A percentile compares a stretch with the other conserved stretches of the same genome.
Conservation (phyloP, 2,888 invertebrate genomes). For the Augochlorella aurata region DNA sequence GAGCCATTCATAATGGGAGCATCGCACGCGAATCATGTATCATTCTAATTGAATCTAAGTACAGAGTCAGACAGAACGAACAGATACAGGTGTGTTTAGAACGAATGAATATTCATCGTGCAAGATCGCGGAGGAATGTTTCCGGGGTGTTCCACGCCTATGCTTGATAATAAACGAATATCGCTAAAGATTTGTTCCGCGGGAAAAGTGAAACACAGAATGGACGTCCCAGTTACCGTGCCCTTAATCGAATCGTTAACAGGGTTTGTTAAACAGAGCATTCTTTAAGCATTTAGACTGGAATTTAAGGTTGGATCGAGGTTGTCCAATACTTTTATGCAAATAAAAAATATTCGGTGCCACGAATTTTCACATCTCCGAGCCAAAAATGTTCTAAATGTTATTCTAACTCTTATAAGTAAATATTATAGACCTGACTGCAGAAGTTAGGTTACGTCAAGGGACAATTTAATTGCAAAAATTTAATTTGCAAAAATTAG, state of each 20-base stretch:
- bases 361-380: too few relatives aligned
- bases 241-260: too few relatives aligned
- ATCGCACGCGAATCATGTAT: slow-evolving; percentile 76
- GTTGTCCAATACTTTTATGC: too few relatives aligned
- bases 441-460: too few relatives aligned
- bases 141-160: slow-evolving; percentile 69
- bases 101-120: slow-evolving; percentile 76
- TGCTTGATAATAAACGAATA: slow-evolving; percentile 73
- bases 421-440: too few relatives aligned
- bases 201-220: slow-evolving; percentile 64
- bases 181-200: slow-evolving; percentile 71
- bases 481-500: neutral
- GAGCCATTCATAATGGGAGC: slow-evolving; percentile 70
- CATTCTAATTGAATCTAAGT: slow-evolving; percentile 78
- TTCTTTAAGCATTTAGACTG: too few relatives aligned
- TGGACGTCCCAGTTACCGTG: slow-evolving; percentile 20
- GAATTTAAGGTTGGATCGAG: too few relatives aligned
- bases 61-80: slow-evolving; percentile 61
- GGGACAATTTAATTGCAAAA: neutral
- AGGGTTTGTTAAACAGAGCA: too few relatives aligned
- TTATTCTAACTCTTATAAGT: too few relatives aligned
- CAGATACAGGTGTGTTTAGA: slow-evolving; percentile 65
- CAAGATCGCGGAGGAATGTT: slow-evolving; percentile 74
- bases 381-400: too few relatives aligned
- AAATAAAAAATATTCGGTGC: too few relatives aligned